Conservation (phyloP, 2,113 vertebrate genomes). For the Lagenorhynchus albirostris region DNA sequence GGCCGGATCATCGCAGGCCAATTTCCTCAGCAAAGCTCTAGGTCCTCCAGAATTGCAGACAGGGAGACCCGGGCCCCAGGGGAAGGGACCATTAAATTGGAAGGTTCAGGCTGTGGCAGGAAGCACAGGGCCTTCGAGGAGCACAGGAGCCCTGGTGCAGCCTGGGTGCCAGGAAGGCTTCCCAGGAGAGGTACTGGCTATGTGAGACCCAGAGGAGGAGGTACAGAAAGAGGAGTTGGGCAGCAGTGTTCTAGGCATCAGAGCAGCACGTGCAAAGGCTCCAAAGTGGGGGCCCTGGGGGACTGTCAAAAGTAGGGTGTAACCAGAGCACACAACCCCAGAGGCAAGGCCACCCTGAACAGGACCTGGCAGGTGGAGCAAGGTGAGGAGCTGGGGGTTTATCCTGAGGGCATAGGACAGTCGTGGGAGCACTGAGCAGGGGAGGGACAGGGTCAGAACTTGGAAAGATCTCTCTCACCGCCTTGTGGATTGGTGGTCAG, state of each 20-base stretch:
- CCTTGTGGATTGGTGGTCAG: neutral
- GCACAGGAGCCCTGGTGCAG: neutral
- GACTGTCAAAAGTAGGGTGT: neutral
- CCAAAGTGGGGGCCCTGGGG: fast-evolving
- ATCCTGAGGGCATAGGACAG: neutral
- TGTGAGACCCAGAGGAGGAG: neutral
- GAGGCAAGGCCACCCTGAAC: neutral
- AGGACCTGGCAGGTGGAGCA: no score
- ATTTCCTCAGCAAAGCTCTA: neutral
- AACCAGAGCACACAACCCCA: neutral
- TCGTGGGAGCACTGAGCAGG: neutral
- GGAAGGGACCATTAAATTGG: neutral
- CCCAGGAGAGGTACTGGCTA: neutral
- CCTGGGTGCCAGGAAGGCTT: neutral
- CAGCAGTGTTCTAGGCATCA: fast-evolving
- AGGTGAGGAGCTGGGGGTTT: no score
- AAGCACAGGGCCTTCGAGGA: neutral
- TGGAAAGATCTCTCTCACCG: neutral
- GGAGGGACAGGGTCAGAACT: neutral
- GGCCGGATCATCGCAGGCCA: neutral
- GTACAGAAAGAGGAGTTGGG: neutral
- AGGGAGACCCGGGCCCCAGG: neutral
- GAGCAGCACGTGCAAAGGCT: neutral
- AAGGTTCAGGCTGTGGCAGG: neutral
- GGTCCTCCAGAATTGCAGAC: neutral